Conservation (phyloP, 2,113 vertebrate genomes). For the Lathamus discolor region DNA sequence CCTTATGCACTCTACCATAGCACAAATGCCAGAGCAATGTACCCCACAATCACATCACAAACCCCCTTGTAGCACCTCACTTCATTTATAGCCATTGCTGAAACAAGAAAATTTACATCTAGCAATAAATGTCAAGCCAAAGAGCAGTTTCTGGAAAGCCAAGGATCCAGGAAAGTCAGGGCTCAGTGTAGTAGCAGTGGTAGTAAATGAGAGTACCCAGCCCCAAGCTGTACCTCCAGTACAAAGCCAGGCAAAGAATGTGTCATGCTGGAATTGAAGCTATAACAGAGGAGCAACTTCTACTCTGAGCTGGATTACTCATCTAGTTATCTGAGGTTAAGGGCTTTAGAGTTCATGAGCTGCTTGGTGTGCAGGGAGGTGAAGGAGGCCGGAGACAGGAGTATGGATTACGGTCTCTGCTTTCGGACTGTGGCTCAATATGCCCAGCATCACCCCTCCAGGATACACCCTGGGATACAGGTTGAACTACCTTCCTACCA, state of each 20-base stretch:
- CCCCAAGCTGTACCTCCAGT: neutral
- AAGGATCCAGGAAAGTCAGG: neutral
- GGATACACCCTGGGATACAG: neutral
- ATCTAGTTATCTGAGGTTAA: neutral
- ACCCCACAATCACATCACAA: neutral
- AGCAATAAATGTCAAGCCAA: neutral
- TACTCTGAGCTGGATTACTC: neutral
- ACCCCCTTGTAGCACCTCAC: neutral
- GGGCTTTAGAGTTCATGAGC: neutral
- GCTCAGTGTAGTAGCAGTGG: rapidly evolving
- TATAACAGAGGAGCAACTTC: neutral
- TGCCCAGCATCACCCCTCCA: neutral
- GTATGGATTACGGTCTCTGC: neutral
- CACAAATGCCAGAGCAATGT: neutral
- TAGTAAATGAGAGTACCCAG: neutral
- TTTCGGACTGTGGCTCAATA: neutral
- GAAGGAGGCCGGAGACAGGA: neutral
- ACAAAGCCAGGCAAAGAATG: rapidly evolving
- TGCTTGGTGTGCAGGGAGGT: too few species aligned
- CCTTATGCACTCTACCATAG: rapidly evolving
- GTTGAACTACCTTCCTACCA: neutral
- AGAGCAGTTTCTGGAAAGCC: neutral
- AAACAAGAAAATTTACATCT: neutral
- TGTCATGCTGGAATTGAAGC: neutral
- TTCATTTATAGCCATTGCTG: neutral